Conservation (phyloP, 2,888 invertebrate genomes). For the Micoletzkya japonica region DNA sequence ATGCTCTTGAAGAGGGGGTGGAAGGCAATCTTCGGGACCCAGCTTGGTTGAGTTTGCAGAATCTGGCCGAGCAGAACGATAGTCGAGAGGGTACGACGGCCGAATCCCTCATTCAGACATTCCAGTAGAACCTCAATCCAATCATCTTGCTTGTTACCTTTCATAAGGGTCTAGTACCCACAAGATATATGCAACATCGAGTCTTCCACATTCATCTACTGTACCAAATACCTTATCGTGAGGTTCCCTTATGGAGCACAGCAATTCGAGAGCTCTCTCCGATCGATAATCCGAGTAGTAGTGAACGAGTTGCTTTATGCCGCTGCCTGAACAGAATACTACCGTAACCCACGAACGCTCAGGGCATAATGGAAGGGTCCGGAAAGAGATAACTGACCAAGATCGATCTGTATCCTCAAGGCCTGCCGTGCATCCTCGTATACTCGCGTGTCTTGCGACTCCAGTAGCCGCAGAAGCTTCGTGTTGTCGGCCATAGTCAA, state of each 20-base stretch:
- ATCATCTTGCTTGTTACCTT: not conserved
- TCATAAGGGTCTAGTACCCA: not conserved
- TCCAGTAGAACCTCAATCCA: slow-evolving; percentile 32
- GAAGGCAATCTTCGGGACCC: slow-evolving; percentile 39
- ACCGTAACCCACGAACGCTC: not conserved
- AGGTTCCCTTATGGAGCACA: slow-evolving; percentile 38
- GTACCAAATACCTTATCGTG: slow-evolving; percentile 35
- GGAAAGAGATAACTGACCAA: slow-evolving; percentile 35
- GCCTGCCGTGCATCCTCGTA: slow-evolving; percentile 37
- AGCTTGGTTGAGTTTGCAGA: slow-evolving; percentile 26
- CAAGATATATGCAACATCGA: not conserved
- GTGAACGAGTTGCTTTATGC: slow-evolving; percentile 36
- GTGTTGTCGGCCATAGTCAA: slow-evolving; percentile 24
- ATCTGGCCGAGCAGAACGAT: slow-evolving; percentile 36
- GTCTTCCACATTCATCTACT: not conserved
- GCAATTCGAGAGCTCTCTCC: slow-evolving; percentile 40
- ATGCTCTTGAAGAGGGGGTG: slow-evolving; percentile 38
- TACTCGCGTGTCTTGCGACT: slow-evolving; percentile 37
- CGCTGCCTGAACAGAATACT: slow-evolving; percentile 32
- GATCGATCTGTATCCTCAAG: slow-evolving; percentile 31
- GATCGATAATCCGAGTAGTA: slow-evolving; percentile 38
- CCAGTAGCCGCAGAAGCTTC: slow-evolving; percentile 36
- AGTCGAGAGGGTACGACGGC: slow-evolving; percentile 28
- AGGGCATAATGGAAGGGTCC: not conserved
- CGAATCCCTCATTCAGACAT: slow-evolving; percentile 30